A percentile compares a stretch with the other conserved stretches of the same genome.
These are phyloP conservation scores for Oplegnathus fasciatus DNA, from an alignment of 2,113 vertebrate genomes.

Conservation along the genomic window DNA sequence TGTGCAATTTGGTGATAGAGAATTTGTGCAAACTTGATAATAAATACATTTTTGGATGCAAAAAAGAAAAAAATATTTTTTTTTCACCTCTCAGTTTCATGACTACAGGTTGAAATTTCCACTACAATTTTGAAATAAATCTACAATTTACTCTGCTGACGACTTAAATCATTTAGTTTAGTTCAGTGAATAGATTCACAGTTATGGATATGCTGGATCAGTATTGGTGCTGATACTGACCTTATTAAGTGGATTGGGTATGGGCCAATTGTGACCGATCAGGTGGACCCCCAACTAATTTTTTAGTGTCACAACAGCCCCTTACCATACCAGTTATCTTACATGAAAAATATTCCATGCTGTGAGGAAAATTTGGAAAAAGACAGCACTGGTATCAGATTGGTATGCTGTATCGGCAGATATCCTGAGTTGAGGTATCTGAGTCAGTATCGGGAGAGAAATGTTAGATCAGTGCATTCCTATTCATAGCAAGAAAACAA, in stretches of 20 bases:
- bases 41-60: neutral
- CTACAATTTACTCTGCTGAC: neutral
- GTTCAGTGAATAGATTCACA: neutral
- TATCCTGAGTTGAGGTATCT: too few relatives aligned
- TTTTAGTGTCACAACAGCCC: too few relatives aligned
- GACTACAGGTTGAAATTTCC: neutral
- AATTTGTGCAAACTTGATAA: neutral
- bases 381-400: too few relatives aligned
- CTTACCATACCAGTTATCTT: too few relatives aligned
- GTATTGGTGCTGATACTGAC: neutral
- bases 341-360: too few relatives aligned
- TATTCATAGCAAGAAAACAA: too few relatives aligned
- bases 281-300: too few relatives aligned
- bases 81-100: neutral
- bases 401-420: too few relatives aligned
- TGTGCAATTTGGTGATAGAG: neutral
- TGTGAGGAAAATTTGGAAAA: too few relatives aligned
- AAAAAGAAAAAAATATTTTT: too few relatives aligned
- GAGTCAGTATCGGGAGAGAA: too few relatives aligned
- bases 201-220: neutral
- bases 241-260: neutral
- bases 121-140: neutral
- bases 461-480: too few relatives aligned
- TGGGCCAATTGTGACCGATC: neutral
- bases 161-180: neutral